These are phyloP conservation scores for Silurus aristotelis DNA, from an alignment of 2,797 vertebrate species.

Conservation along the genomic window DNA sequence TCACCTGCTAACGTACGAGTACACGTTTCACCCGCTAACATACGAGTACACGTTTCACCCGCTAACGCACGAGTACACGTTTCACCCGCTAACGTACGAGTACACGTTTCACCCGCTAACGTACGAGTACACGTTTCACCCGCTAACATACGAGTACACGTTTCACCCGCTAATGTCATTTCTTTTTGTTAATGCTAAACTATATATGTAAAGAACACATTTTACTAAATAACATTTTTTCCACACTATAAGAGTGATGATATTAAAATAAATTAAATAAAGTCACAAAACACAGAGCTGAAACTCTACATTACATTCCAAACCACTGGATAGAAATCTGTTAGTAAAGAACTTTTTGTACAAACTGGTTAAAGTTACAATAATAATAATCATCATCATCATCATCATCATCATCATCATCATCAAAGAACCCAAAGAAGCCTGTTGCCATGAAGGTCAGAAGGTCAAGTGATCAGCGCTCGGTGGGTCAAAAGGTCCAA, in stretches of 20 bases:
- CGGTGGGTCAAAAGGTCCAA: neutral
- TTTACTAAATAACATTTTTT: neutral
- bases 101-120: no score
- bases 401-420: neutral
- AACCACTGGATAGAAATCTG: neutral
- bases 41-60: no score
- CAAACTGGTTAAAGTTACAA: neutral
- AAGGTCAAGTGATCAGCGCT: slow-evolving; percentile 3
- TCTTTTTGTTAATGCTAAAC: neutral
- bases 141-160: no score
- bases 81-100: no score
- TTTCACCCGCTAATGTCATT: neutral
- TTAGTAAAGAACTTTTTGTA: slow-evolving; percentile 8
- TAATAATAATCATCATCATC: neutral
- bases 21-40: no score
- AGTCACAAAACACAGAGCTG: slow-evolving; percentile 9
- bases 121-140: no score
- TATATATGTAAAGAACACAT: neutral
- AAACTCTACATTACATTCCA: slow-evolving; percentile 7
- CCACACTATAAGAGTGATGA: neutral
- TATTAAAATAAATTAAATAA: slow-evolving; percentile 2
- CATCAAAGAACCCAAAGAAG: neutral
- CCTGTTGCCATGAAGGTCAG: neutral
- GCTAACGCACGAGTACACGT: no score
- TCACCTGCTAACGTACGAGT: no score